phyloP scores from a whole-genome alignment of 2,888 invertebrate genomes.

The Epinotia nisella region DNA sequence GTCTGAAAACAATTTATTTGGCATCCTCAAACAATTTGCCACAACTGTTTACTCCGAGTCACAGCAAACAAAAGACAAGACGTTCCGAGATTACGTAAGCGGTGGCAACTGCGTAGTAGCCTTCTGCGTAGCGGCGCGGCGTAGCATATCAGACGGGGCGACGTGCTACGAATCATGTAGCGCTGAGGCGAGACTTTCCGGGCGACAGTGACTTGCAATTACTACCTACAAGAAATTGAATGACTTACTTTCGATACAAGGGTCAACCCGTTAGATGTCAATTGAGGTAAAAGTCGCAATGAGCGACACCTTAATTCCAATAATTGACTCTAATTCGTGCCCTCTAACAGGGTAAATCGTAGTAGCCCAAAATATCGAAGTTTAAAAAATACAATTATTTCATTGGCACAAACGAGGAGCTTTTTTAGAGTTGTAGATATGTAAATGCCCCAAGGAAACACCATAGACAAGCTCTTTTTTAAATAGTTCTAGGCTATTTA shows the following conservation, averaged over 20 bases:
- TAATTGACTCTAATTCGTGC: no score
- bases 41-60: not conserved
- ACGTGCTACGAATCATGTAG: constrained; percentile 46
- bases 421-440: no score
- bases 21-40: not conserved
- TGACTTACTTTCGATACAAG: not conserved
- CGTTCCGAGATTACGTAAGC: constrained; percentile 16
- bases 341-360: no score
- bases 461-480: not conserved
- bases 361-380: no score
- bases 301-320: no score
- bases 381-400: no score
- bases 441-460: not conserved
- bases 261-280: no score
- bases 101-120: constrained; percentile 45
- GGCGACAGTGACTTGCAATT: not conserved
- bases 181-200: not conserved
- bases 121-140: constrained; percentile 30
- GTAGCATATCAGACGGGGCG: constrained; percentile 44
- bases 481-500: not conserved
- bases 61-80: constrained; percentile 7
- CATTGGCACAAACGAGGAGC: no score
- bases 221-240: not conserved
- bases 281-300: no score
- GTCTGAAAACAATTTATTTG: not conserved